Percentiles rank a stretch among this genome's conserved stretches.
phyloP scores from a whole-genome alignment of 2,113 vertebrate genomes.

The Trematocara stigmaticum region DNA sequence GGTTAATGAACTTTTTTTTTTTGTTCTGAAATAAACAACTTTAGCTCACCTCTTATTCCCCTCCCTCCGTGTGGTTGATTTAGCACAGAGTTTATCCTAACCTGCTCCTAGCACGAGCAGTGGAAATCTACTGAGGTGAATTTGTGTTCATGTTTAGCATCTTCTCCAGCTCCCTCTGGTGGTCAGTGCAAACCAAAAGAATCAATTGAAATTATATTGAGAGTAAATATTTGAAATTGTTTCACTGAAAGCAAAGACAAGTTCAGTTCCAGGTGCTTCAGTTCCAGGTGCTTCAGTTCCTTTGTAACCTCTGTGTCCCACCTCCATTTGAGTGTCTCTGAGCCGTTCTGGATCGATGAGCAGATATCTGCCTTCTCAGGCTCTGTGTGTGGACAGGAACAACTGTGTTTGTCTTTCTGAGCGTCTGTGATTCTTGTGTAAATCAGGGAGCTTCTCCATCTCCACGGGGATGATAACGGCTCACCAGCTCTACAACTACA shows the following conservation, averaged over 20 bases:
- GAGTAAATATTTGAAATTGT: not conserved
- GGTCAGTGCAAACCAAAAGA: not conserved
- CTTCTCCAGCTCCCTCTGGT: not conserved
- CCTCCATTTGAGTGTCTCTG: not conserved
- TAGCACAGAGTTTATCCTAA: not conserved
- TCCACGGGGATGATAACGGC: conserved; percentile 93
- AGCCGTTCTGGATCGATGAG: not conserved
- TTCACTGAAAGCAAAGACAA: not conserved
- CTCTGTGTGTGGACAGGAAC: not conserved
- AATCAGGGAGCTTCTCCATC: conserved; percentile 82
- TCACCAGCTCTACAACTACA: conserved; percentile 97
- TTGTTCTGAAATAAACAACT: not conserved
- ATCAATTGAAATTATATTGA: not conserved
- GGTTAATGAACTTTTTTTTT: rapidly evolving
- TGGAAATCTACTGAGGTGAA: not conserved
- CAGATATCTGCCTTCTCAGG: not conserved
- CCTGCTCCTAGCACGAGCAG: not conserved
- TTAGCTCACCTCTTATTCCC: not conserved
- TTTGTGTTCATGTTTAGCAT: not conserved
- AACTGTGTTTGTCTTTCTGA: not conserved
- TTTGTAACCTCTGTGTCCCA: not conserved
- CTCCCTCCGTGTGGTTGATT: not conserved
- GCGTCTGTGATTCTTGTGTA: not conserved
- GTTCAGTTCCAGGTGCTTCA: not conserved
- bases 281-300: not conserved